A percentile compares a stretch with the other conserved stretches of the same genome.
Evolutionary conservation across 2,113 vertebrate species (phyloP).

Genomic region (Daphoenositta chrysoptera): DNA sequence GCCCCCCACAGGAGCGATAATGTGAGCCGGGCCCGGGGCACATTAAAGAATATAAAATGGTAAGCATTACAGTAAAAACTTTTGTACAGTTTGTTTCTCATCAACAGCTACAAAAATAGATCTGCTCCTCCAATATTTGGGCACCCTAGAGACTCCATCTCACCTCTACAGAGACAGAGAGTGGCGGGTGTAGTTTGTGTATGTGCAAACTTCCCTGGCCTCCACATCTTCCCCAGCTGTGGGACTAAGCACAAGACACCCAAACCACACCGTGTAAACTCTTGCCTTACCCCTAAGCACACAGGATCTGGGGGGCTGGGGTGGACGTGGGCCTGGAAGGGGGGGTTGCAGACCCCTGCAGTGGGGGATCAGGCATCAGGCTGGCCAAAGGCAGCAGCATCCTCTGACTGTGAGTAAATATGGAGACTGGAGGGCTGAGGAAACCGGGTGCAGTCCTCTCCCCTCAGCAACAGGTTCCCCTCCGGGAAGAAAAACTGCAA

Average conservation of each 20-base stretch:
- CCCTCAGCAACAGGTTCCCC: neutral
- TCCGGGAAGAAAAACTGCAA: neutral
- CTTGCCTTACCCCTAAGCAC: neutral
- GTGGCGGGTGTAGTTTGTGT: neutral
- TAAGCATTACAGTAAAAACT: neutral
- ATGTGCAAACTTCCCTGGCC: neutral
- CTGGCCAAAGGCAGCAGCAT: neutral
- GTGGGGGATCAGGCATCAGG: neutral
- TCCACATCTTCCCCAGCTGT: accelerated
- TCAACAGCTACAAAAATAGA: neutral
- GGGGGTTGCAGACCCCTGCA: neutral
- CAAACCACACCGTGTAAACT: neutral
- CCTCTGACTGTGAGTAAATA: neutral
- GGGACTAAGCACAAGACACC: neutral
- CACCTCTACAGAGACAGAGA: neutral
- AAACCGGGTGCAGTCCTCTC: accelerated
- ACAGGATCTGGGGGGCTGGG: neutral
- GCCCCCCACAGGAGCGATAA: neutral
- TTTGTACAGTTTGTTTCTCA: neutral
- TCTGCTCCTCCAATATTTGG: neutral
- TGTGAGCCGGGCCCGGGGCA: neutral
- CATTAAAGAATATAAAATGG: neutral
- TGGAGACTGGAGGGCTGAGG: neutral
- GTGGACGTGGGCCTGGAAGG: neutral
- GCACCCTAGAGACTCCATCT: neutral